A percentile compares a stretch with the other conserved stretches of the same genome.
phyloP scores from a whole-genome alignment of 2,113 vertebrate genomes.

The Pollimyrus isidori region DNA sequence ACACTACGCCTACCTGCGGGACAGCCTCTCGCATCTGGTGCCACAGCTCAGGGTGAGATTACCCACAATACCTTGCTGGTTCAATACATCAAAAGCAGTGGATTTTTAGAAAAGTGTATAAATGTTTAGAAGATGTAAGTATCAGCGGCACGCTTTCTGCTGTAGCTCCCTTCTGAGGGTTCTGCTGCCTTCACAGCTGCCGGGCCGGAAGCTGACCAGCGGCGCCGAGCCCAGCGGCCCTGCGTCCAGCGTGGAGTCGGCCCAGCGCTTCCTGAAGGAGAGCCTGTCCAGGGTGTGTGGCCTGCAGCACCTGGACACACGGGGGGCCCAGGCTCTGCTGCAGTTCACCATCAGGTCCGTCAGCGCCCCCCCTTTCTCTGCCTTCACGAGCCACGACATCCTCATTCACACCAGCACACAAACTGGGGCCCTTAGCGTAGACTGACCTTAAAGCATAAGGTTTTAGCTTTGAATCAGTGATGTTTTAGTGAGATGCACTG shows the following conservation, averaged over 20 bases:
- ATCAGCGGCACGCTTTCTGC: neutral
- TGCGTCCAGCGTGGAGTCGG: slow-evolving; percentile 73
- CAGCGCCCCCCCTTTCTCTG: neutral
- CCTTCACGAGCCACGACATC: neutral
- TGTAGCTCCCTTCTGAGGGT: neutral
- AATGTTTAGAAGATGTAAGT: neutral
- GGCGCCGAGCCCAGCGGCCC: slow-evolving; percentile 57
- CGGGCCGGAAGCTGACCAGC: slow-evolving; percentile 75
- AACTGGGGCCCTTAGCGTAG: neutral
- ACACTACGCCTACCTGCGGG: slow-evolving; percentile 89
- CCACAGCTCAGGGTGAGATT: slow-evolving; percentile 76
- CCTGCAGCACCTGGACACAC: slow-evolving; percentile 81
- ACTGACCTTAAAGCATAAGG: neutral
- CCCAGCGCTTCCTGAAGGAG: slow-evolving; percentile 86
- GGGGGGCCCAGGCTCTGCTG: slow-evolving; percentile 83
- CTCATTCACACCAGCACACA: neutral
- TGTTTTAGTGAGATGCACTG: neutral
- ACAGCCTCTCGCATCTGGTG: slow-evolving; percentile 93
- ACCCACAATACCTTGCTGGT: neutral
- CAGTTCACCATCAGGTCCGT: slow-evolving; percentile 83
- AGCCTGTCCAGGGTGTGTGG: slow-evolving; percentile 79
- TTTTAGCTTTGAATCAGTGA: neutral
- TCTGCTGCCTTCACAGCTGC: slow-evolving; percentile 57
- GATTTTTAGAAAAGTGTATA: neutral
- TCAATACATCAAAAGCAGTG: neutral